These are phyloP conservation scores for Melieria picta DNA, from an alignment of 2,888 invertebrate genomes.

Conservation along the genomic window DNA sequence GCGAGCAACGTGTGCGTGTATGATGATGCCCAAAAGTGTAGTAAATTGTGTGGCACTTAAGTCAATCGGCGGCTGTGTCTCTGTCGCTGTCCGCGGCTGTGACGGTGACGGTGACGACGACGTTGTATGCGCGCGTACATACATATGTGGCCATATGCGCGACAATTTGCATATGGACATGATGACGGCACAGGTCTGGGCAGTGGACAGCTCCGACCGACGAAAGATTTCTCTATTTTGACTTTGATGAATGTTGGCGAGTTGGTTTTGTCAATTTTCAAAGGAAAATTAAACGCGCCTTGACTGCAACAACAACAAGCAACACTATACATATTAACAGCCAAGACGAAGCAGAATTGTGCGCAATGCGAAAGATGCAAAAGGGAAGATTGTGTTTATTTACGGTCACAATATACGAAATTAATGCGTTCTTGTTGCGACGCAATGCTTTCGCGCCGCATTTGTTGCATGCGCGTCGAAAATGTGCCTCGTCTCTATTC, in stretches of 20 bases:
- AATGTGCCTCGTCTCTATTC: too few species aligned
- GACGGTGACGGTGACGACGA: neutral
- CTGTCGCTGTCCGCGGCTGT: conserved; percentile 2
- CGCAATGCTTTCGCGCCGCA: too few species aligned
- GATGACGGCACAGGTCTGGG: conserved; percentile 23
- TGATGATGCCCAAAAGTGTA: conserved; percentile 55
- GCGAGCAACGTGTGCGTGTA: neutral
- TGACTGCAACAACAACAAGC: conserved; percentile 18
- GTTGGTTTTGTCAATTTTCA: conserved; percentile 39
- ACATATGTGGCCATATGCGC: conserved; percentile 9
- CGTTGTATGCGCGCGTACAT: neutral
- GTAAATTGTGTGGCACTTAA: conserved; percentile 54
- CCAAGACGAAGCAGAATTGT: neutral
- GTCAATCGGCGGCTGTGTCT: conserved; percentile 33
- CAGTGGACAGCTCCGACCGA: neutral
- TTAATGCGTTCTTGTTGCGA: conserved; percentile 44
- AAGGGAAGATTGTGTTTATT: conserved; percentile 45
- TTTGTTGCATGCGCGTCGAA: too few species aligned
- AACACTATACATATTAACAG: neutral
- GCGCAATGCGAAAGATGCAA: conserved; percentile 18
- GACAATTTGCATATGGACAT: conserved; percentile 32
- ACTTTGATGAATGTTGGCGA: conserved; percentile 65
- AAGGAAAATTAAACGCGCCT: conserved; percentile 9
- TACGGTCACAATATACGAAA: conserved; percentile 46
- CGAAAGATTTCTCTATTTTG: conserved; percentile 58